Percentiles rank a stretch among this genome's conserved stretches.
These are phyloP conservation scores for Melanostoma mellinum DNA, from an alignment of 2,888 invertebrate species.

Conservation along the genomic window DNA sequence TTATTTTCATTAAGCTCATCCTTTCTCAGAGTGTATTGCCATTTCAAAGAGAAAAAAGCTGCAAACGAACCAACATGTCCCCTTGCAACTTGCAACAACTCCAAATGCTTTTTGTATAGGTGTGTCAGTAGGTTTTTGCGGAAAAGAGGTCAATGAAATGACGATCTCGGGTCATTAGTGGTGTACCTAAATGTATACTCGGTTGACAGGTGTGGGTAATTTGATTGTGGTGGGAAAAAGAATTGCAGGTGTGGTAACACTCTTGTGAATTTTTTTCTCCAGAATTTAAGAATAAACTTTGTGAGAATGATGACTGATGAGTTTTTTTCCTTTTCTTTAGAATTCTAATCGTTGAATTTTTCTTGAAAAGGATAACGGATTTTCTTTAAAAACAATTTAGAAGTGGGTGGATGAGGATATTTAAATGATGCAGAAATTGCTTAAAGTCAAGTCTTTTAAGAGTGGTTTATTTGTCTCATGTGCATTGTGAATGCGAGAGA, in stretches of 20 bases:
- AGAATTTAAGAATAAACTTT: no score
- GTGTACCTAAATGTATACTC: slow-evolving; percentile 6
- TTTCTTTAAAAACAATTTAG: no score
- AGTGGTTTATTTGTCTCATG: neutral
- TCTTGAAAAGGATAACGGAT: no score
- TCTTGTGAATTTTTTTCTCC: no score
- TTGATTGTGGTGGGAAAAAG: slow-evolving; percentile 55
- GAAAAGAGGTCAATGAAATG: slow-evolving; percentile 80
- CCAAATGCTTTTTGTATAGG: slow-evolving; percentile 21
- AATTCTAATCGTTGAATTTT: no score
- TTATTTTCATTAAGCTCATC: no score
- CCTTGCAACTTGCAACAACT: neutral
- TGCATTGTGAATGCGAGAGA: neutral
- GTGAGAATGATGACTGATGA: no score
- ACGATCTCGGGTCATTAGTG: slow-evolving; percentile 33
- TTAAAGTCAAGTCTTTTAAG: neutral
- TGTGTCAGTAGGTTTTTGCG: slow-evolving; percentile 26
- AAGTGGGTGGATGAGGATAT: no score
- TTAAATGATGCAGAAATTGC: neutral
- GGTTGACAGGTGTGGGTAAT: slow-evolving; percentile 60
- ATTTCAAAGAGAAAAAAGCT: slow-evolving; percentile 22
- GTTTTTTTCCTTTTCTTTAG: no score
- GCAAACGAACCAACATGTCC: neutral
- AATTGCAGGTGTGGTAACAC: slow-evolving; percentile 24
- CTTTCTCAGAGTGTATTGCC: no score